phyloP scores from a whole-genome alignment of 1,140 invertebrate species.

The Tribolium madens region DNA sequence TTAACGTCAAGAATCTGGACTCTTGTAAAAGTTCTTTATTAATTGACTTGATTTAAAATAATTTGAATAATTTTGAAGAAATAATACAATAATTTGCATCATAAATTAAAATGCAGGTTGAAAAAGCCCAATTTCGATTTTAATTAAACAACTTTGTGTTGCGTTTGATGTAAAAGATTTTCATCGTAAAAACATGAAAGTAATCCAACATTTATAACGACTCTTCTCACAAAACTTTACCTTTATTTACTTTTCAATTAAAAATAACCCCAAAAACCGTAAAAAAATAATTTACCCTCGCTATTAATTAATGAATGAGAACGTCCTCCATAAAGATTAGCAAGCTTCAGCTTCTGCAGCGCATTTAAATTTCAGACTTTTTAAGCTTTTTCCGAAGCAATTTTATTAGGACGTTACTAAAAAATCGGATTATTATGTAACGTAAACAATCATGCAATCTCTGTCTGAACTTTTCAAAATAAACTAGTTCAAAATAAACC shows the following conservation, averaged over 20 bases:
- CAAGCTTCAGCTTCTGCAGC: not conserved
- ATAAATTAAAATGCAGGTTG: not conserved
- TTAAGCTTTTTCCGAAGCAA: not conserved
- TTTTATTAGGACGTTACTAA: no score
- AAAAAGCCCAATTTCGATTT: not conserved
- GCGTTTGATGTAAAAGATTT: slow-evolving; percentile 24
- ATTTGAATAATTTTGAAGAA: no score
- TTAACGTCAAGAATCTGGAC: no score
- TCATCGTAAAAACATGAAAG: slow-evolving; percentile 20
- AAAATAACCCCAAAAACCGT: slow-evolving; percentile 36
- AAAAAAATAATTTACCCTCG: slow-evolving; percentile 32
- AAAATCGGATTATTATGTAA: not conserved
- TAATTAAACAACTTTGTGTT: slow-evolving; percentile 10
- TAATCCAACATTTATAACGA: slow-evolving; percentile 36
- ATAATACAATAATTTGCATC: not conserved
- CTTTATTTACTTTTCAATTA: slow-evolving; percentile 44
- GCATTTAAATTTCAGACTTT: not conserved
- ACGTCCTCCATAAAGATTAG: slow-evolving; percentile 23
- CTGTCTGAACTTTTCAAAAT: no score
- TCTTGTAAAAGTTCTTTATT: slow-evolving; percentile 12
- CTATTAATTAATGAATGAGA: slow-evolving; percentile 31
- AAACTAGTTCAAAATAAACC: no score
- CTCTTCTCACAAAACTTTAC: slow-evolving; percentile 25
- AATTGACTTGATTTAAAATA: no score
- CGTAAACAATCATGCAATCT: not conserved